These are phyloP conservation scores for Hipparchia sbordonii DNA, from an alignment of 2,888 invertebrate species.

Conservation along the genomic window DNA sequence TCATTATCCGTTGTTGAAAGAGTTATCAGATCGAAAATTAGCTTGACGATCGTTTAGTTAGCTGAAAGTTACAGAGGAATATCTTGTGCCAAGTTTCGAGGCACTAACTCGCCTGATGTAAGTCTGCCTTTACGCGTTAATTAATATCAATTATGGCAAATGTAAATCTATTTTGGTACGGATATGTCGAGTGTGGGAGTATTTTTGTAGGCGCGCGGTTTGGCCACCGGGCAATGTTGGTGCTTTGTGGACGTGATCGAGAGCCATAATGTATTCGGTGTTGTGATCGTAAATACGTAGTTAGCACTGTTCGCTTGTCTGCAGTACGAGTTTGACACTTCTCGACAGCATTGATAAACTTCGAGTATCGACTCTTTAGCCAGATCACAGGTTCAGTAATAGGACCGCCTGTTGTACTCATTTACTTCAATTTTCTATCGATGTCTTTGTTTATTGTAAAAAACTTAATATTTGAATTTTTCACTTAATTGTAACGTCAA, in stretches of 20 bases:
- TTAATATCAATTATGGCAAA: constrained; percentile 24
- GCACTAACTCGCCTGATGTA: not conserved
- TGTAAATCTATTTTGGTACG: constrained; percentile 38
- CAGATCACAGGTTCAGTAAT: no score
- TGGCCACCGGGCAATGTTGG: constrained; percentile 77
- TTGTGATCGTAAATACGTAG: constrained; percentile 55
- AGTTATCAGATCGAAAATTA: no score
- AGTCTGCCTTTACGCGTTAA: constrained; percentile 9
- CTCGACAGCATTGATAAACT: no score
- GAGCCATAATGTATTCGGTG: constrained; percentile 55
- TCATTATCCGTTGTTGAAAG: no score
- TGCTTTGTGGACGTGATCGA: constrained; percentile 66
- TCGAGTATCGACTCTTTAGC: no score
- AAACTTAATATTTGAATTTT: no score
- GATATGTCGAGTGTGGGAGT: constrained; percentile 39
- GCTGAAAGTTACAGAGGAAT: not conserved
- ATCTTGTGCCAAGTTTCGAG: not conserved
- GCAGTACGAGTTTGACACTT: not conserved
- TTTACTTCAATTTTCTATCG: no score
- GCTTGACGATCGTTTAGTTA: no score
- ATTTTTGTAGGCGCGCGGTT: constrained; percentile 58
- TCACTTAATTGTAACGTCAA: no score
- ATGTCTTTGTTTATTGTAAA: no score
- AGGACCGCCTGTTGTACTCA: no score
- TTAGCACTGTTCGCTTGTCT: constrained; percentile 24